Base-by-base conservation (phyloP, 2,113 vertebrate genomes). In the Prionailurus bengalensis region DNA sequence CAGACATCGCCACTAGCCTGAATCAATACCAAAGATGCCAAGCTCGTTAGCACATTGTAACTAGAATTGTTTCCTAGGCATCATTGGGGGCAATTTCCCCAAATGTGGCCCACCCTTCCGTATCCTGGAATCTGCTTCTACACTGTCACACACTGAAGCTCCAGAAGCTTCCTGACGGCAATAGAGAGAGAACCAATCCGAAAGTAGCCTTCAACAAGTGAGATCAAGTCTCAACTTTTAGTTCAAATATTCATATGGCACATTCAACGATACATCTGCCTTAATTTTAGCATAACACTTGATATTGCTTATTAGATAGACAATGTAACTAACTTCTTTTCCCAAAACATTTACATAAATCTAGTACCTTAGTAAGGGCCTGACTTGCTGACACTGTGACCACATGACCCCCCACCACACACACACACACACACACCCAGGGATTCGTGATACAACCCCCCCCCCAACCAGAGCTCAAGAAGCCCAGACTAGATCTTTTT, bases 261-360 rank as follows among this genome's bases (percentile, higher is more conserved):
- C 76, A 78, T 23, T 94, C 53, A 78, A 71, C 39, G 63, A 76
- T 31, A 36, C 4, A 76, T 70, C 68, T 96, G 42, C 58, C 61
- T 86, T 92, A 55, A 92, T 81, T 51, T 82, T 55, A 63, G 15
- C 14, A 7, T 14, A 66, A 39, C 7, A 71, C 58, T 93, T 81
- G 36, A 58, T 27, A 70, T 29, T 53, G 51, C 17, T 82, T 65
- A 66, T 78, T 45, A 48, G 15, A 66, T 27, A 89, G 55, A 39
- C n/a, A 17, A 63, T 42, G 65, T 61, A 71, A 65, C 25, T 61
- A 65, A 71, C 25, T 74, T 68, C 11, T 81, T 68, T 48, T 16
- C 29, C 4, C n/a, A 53, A 45, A 95, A 65, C n/a, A 82, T 17
- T 51, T 63, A 27, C n/a, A 55, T 36, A 86, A 78, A 86, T 13